Percentiles rank a stretch among this genome's conserved stretches.
phyloP scores from a whole-genome alignment of 2,888 invertebrate species.

The Zaprionus bogoriensis region DNA sequence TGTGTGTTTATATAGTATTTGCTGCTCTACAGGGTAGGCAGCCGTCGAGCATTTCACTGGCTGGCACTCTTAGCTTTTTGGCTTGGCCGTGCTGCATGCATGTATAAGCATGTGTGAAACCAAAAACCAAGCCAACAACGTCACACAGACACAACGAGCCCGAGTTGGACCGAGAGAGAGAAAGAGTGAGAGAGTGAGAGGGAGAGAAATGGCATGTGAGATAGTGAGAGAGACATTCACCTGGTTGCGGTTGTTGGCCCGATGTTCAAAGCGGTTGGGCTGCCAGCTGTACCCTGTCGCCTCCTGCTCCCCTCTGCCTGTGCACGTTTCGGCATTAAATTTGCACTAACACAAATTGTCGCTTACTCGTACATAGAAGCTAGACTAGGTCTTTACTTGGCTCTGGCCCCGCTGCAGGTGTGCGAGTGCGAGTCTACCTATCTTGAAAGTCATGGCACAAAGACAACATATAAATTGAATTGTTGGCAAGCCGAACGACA shows the following conservation, averaged over 20 bases:
- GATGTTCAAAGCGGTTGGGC: slow-evolving; percentile 46
- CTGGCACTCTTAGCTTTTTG: slow-evolving; percentile 25
- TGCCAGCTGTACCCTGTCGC: slow-evolving; percentile 32
- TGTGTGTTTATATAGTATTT: too few relatives aligned
- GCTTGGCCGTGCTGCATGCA: slow-evolving; percentile 53
- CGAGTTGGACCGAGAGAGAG: background rate
- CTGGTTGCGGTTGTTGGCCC: slow-evolving; percentile 56
- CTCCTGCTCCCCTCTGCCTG: slow-evolving; percentile 12
- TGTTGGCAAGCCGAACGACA: slow-evolving; percentile 70
- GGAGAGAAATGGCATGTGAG: background rate
- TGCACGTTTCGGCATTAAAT: slow-evolving; percentile 75
- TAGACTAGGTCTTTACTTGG: background rate
- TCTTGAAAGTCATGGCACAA: slow-evolving; percentile 70
- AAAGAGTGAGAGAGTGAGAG: slow-evolving; percentile 6
- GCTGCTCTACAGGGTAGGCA: slow-evolving; percentile 7
- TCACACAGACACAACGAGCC: slow-evolving; percentile 29
- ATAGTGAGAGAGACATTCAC: slow-evolving; percentile 40
- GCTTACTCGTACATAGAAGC: slow-evolving; percentile 57
- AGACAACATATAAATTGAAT: slow-evolving; percentile 76
- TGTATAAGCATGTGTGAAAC: slow-evolving; percentile 76
- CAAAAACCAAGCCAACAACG: slow-evolving; percentile 67
- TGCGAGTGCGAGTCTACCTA: slow-evolving; percentile 11
- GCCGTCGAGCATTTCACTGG: background rate
- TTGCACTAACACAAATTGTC: slow-evolving; percentile 78
- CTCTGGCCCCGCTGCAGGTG: background rate